phyloP scores from a whole-genome alignment of 2,888 invertebrate species.

The Margaritifera margaritifera region DNA sequence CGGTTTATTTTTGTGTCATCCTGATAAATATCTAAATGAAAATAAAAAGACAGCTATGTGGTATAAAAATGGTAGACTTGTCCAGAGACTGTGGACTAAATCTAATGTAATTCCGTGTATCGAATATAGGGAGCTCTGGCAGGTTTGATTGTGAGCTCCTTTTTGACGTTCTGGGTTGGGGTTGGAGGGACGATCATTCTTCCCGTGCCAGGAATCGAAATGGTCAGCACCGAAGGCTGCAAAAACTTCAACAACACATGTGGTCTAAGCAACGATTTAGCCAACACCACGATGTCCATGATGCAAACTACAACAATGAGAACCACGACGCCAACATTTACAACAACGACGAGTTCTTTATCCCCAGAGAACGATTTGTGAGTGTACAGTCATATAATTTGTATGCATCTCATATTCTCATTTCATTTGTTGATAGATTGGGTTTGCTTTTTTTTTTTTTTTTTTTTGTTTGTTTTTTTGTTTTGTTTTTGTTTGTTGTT shows the following conservation, averaged over 20 bases:
- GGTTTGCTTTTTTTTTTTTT: no score
- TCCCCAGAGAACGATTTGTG: conserved; percentile 2
- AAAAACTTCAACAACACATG: conserved; percentile 34
- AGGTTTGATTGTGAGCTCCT: conserved; percentile 46
- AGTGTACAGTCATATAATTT: not conserved
- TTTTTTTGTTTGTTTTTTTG: no score
- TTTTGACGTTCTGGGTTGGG: conserved; percentile 58
- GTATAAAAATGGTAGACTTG: no score
- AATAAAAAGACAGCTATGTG: no score
- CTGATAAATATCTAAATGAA: no score
- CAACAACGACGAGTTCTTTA: conserved; percentile 5
- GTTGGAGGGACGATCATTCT: conserved; percentile 54
- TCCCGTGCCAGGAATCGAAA: conserved; percentile 33
- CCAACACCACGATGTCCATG: not conserved
- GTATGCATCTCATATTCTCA: no score
- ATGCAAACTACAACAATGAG: not conserved
- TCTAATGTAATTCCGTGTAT: not conserved
- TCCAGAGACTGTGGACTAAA: no score
- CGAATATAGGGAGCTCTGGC: conserved; percentile 44
- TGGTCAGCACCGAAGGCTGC: conserved; percentile 40
- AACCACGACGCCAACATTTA: conserved; percentile 3
- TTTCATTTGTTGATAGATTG: no score
- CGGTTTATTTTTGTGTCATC: no score
- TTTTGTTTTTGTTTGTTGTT: no score
- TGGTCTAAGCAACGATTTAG: conserved; percentile 2